Evolutionary conservation across 2,888 invertebrate genomes (phyloP).

Genomic region (Dasypogon diadema): DNA sequence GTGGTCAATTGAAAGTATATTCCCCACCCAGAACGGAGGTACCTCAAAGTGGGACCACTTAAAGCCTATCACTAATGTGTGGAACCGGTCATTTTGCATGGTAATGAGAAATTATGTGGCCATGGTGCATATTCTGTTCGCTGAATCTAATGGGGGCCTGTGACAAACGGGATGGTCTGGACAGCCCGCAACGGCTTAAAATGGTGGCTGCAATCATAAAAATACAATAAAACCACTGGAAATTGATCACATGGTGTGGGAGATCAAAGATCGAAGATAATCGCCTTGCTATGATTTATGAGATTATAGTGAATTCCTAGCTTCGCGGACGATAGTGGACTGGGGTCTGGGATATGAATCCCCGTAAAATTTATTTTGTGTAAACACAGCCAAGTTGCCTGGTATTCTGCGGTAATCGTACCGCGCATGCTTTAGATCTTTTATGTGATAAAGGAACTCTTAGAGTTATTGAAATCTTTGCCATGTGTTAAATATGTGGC

Average conservation of each 20-base stretch:
- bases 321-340: background rate
- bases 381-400: background rate
- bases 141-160: slow-evolving; percentile 23
- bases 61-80: slow-evolving; percentile 15
- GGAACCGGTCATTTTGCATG: slow-evolving; percentile 23
- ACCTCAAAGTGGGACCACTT: slow-evolving; percentile 38
- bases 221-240: background rate
- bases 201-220: slow-evolving; percentile 19
- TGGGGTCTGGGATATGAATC: background rate
- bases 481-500: slow-evolving; percentile 29
- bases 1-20: slow-evolving; percentile 29
- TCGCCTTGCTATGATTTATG: slow-evolving; percentile 21
- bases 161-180: slow-evolving; percentile 14
- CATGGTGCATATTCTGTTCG: slow-evolving; percentile 11
- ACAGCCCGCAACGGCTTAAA: slow-evolving; percentile 16
- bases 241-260: slow-evolving; percentile 6
- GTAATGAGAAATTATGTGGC: slow-evolving; percentile 44
- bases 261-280: slow-evolving; percentile 30
- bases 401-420: background rate
- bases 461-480: slow-evolving; percentile 6
- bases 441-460: slow-evolving; percentile 2
- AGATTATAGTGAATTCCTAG: background rate
- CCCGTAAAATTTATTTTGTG: background rate
- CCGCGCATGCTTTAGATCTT: background rate
- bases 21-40: slow-evolving; percentile 11